Conservation (phyloP, 2,888 invertebrate genomes). For the Phytoseiulus persimilis region DNA sequence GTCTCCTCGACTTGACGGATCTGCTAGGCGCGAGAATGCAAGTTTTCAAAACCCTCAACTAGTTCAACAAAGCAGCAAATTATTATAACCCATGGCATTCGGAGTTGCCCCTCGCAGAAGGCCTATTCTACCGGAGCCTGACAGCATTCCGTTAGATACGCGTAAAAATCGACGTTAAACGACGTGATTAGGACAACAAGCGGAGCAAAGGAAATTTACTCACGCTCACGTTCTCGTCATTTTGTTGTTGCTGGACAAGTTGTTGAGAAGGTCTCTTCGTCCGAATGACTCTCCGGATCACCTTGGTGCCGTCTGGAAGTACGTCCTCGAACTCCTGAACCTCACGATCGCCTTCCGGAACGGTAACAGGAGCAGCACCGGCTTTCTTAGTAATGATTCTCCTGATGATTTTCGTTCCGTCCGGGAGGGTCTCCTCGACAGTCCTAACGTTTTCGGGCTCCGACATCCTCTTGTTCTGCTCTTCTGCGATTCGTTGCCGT, state of each 20-base stretch:
- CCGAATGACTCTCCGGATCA: slow-evolving; percentile 12
- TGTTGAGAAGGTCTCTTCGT: slow-evolving; percentile 21
- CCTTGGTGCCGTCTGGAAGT: slow-evolving; percentile 25
- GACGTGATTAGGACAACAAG: too few relatives aligned
- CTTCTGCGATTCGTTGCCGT: neutral
- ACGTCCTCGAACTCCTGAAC: slow-evolving; percentile 28
- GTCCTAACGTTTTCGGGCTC: slow-evolving; percentile 17
- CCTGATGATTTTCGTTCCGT: slow-evolving; percentile 17
- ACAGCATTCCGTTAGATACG: neutral
- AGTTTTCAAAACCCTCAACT: neutral
- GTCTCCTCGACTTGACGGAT: slow-evolving; percentile 36
- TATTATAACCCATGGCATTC: neutral
- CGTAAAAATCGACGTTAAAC: neutral
- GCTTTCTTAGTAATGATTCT: slow-evolving; percentile 32
- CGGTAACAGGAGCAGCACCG: neutral
- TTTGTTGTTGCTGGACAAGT: neutral
- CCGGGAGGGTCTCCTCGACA: slow-evolving; percentile 16
- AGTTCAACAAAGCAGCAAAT: neutral
- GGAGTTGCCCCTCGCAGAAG: neutral
- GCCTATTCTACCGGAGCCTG: neutral
- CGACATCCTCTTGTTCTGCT: neutral
- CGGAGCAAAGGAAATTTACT: too few relatives aligned
- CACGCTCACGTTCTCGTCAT: slow-evolving; percentile 30
- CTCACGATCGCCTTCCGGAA: slow-evolving; percentile 15
- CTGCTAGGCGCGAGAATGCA: neutral